Evolutionary conservation across 2,888 invertebrate genomes (phyloP).

Genomic region (Andrena minutula): DNA sequence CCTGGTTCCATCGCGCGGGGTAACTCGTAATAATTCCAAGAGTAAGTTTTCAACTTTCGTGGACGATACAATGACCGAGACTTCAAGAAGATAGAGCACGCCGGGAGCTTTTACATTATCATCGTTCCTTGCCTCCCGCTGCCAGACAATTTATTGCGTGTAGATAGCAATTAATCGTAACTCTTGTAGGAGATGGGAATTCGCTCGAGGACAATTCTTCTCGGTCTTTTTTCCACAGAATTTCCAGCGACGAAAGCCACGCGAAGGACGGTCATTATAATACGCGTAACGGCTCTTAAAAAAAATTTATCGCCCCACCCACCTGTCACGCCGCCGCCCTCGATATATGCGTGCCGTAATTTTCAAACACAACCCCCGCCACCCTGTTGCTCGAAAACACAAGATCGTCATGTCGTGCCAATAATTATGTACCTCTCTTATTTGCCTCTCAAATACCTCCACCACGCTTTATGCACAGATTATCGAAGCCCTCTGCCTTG

Average conservation of each 20-base stretch:
- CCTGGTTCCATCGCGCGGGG: conserved; percentile 44
- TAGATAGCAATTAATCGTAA: conserved; percentile 67
- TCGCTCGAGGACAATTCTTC: conserved; percentile 55
- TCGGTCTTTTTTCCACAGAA: conserved; percentile 26
- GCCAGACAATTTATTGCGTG: conserved; percentile 59
- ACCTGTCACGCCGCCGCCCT: conserved; percentile 27
- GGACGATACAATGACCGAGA: conserved; percentile 69
- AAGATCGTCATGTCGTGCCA: background rate
- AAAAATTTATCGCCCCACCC: conserved; percentile 66
- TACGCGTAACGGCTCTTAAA: conserved; percentile 59
- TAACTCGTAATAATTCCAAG: conserved; percentile 59
- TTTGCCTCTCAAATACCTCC: no score
- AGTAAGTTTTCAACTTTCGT: conserved; percentile 66
- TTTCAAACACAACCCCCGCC: conserved; percentile 45
- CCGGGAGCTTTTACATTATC: conserved; percentile 50
- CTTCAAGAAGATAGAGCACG: conserved; percentile 57
- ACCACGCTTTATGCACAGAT: no score
- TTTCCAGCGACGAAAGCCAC: conserved; percentile 42
- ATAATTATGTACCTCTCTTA: background rate
- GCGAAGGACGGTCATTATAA: conserved; percentile 56
- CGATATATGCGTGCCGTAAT: conserved; percentile 62
- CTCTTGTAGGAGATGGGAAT: conserved; percentile 43
- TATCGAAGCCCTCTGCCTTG: no score
- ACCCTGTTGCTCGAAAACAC: background rate
- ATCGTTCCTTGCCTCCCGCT: conserved; percentile 25